These are phyloP conservation scores for Drosophila nigritarsus DNA, from an alignment of 2,888 invertebrate genomes.

Conservation along the genomic window DNA sequence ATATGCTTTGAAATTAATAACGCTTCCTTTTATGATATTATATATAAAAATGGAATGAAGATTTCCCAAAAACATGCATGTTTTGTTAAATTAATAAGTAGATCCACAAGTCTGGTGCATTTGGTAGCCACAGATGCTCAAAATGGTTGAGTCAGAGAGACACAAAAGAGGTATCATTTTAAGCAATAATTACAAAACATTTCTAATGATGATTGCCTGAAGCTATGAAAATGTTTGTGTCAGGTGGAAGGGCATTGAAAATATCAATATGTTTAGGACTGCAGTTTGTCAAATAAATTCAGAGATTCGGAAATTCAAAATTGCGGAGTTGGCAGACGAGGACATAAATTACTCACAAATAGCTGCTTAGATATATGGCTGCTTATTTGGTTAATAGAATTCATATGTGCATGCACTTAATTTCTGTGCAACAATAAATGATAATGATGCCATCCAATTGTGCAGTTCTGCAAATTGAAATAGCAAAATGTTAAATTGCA, in stretches of 20 bases:
- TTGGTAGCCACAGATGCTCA: background rate
- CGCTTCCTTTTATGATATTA: too few species aligned
- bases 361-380: background rate
- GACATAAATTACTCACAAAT: background rate
- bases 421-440: background rate
- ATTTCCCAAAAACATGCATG: background rate
- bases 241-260: background rate
- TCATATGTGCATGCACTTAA: background rate
- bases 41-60: background rate
- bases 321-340: background rate
- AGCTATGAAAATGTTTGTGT: too few species aligned
- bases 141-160: background rate
- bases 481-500: slow-evolving; percentile 42
- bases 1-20: background rate
- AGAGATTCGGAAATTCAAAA: background rate
- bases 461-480: slow-evolving; percentile 34
- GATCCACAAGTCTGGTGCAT: background rate
- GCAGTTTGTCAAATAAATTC: background rate
- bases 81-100: background rate
- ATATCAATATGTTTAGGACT: background rate
- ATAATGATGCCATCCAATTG: background rate
- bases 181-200: background rate
- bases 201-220: background rate
- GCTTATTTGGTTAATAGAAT: background rate
- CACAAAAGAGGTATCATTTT: too few species aligned